Evolutionary conservation across 1,140 invertebrate genomes (phyloP), one percentile per base, ranked within the genome.

Genomic region (Trachymyrmex septentrionalis): DNA sequence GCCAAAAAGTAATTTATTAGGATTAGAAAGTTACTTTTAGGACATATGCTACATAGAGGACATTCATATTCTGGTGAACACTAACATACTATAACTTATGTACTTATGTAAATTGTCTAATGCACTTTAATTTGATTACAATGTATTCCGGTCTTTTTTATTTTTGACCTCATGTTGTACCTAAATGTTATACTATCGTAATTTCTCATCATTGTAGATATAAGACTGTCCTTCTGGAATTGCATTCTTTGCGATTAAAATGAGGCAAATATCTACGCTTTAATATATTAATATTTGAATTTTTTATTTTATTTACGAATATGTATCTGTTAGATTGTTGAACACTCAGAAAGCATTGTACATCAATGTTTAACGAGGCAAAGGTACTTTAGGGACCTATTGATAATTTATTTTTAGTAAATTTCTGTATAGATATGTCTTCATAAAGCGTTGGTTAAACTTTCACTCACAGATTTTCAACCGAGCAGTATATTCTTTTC

Each of bases 331-430:
- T 55, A 67, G n/a, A 30, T 38, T 19, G 27, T 66, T 66, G 34
- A 53, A 66, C 44, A 19, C 27, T 67, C 44, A 67, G 34, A 53
- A 80, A 80, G 48, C n/a, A 67, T 80, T 34, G 48, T 67, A 80
- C 27, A 34, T 66, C 24, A 53, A 67, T 6, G 12, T 24, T 80
- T 67, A 16, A 80, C 2, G 63, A 80, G 48, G 14, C 61, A 80
- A 67, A 66, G 4, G 4, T n/a, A 16, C 24, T 80, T 27, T 64
- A 2, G 4, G 6, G 14, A 67, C 44, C 10, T 38, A 14, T 24
- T 19, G 9, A 9, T 34, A 9, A 80, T 38, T 53, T 67, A 67
- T 16, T 19, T 78, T 64, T 21, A 66, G 50, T 48, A 67, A 67
- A 80, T 30, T 19, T 66, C 24, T 78, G 66, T 7, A 14, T 14